phyloP scores from a whole-genome alignment of 2,888 invertebrate genomes.

The Phaonia tiefii region DNA sequence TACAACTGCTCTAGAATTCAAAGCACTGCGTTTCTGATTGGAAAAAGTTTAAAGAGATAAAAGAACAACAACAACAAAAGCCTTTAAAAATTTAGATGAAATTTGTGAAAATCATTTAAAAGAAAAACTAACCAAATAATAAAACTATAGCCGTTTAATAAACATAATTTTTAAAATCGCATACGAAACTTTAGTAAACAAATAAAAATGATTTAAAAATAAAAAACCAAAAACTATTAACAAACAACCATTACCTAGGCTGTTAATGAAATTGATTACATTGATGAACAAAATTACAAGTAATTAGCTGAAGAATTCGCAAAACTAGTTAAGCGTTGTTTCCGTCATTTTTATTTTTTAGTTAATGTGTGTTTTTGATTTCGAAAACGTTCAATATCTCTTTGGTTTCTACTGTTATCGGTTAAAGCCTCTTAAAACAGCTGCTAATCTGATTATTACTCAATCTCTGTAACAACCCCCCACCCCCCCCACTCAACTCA shows the following conservation, averaged over 20 bases:
- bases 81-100: constrained; percentile 66
- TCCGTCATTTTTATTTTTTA: too few relatives aligned
- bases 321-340: constrained; percentile 39
- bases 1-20: constrained; percentile 30
- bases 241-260: constrained; percentile 63
- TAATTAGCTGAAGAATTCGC: constrained; percentile 15
- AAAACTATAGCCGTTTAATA: constrained; percentile 43
- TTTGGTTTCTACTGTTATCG: constrained; percentile 3
- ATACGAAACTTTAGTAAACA: constrained; percentile 57
- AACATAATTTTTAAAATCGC: constrained; percentile 28
- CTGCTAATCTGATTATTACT: constrained; percentile 63
- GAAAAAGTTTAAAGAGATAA: constrained; percentile 20
- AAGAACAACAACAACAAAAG: constrained; percentile 45
- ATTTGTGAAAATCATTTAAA: constrained; percentile 67
- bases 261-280: constrained; percentile 54
- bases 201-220: constrained; percentile 34
- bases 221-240: constrained; percentile 44
- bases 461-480: not conserved
- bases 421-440: constrained; percentile 43
- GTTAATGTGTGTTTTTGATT: too few relatives aligned
- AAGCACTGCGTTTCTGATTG: constrained; percentile 18
- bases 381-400: constrained; percentile 22
- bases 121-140: constrained; percentile 46
- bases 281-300: constrained; percentile 39
- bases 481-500: constrained; percentile 1